A percentile compares a stretch with the other conserved stretches of the same genome.
phyloP scores from a whole-genome alignment of 2,888 invertebrate species.

The Proisotoma minuta region DNA sequence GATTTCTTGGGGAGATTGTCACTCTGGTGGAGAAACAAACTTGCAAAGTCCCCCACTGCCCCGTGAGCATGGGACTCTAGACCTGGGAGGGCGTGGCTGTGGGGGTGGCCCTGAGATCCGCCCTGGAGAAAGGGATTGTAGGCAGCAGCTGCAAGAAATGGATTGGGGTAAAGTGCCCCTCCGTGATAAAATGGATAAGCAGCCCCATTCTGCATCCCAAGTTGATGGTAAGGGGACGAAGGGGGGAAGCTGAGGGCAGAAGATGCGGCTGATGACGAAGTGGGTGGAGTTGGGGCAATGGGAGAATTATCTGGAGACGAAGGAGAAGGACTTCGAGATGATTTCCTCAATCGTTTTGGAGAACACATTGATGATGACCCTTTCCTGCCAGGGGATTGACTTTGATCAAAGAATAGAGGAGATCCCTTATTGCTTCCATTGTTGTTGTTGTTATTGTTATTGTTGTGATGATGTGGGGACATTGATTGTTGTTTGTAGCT shows the following conservation, averaged over 20 bases:
- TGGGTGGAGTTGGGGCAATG: conserved; percentile 30
- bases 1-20: conserved; percentile 41
- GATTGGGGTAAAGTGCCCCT: conserved; percentile 40
- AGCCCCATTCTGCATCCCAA: conserved; percentile 4
- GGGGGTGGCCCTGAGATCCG: conserved; percentile 13
- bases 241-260: conserved; percentile 11
- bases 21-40: conserved; percentile 20
- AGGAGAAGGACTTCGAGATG: conserved; percentile 20
- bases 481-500: neutral
- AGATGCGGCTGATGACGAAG: conserved; percentile 20
- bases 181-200: conserved; percentile 30
- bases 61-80: conserved; percentile 1
- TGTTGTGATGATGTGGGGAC: conserved; percentile 28
- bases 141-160: conserved; percentile 35
- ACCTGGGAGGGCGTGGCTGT: neutral
- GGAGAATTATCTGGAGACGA: conserved; percentile 23
- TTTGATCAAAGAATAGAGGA: conserved; percentile 1
- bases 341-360: conserved; percentile 33
- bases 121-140: conserved; percentile 33
- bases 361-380: conserved; percentile 28
- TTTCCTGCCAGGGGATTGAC: conserved; percentile 5
- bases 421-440: neutral
- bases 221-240: too few species aligned
- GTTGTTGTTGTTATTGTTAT: conserved; percentile 3
- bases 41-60: neutral